Conservation (phyloP, 1,140 invertebrate genomes). For the Drosophila nigromelanica region DNA sequence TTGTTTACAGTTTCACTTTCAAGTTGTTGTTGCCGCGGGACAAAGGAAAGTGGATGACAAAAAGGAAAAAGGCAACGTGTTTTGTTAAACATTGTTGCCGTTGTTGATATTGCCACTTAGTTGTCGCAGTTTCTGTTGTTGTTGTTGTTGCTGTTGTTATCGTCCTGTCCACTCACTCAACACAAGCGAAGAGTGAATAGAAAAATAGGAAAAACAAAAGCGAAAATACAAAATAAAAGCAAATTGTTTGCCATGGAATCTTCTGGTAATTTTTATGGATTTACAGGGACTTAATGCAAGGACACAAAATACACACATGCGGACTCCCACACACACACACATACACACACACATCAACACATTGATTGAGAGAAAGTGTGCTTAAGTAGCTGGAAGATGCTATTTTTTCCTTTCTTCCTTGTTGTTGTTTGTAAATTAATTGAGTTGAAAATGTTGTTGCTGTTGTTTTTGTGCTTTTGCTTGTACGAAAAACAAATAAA, state of each 20-base stretch:
- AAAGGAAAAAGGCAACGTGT: slow-evolving; percentile 26
- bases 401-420: slow-evolving; percentile 9
- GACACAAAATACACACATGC: slow-evolving; percentile 9
- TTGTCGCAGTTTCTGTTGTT: slow-evolving; percentile 20
- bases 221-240: slow-evolving; percentile 17
- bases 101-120: slow-evolving; percentile 43
- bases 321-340: background rate
- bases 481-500: slow-evolving; percentile 72
- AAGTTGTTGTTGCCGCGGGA: slow-evolving; percentile 25
- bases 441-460: slow-evolving; percentile 65
- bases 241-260: slow-evolving; percentile 60
- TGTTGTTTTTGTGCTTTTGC: slow-evolving; percentile 42
- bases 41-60: slow-evolving; percentile 33
- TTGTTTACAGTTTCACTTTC: slow-evolving; percentile 51
- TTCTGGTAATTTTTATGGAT: slow-evolving; percentile 73
- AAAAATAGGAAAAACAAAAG: slow-evolving; percentile 19
- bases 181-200: slow-evolving; percentile 26
- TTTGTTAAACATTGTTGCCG: slow-evolving; percentile 16
- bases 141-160: slow-evolving; percentile 29
- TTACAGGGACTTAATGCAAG: slow-evolving; percentile 55
- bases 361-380: slow-evolving; percentile 26
- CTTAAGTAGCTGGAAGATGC: slow-evolving; percentile 74
- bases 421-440: slow-evolving; percentile 57
- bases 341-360: slow-evolving; percentile 10
- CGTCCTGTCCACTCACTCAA: slow-evolving; percentile 34